Evolutionary conservation across 2,797 vertebrate genomes (phyloP), one percentile per base, ranked within the genome.

Genomic region (Clarias fuscus): DNA sequence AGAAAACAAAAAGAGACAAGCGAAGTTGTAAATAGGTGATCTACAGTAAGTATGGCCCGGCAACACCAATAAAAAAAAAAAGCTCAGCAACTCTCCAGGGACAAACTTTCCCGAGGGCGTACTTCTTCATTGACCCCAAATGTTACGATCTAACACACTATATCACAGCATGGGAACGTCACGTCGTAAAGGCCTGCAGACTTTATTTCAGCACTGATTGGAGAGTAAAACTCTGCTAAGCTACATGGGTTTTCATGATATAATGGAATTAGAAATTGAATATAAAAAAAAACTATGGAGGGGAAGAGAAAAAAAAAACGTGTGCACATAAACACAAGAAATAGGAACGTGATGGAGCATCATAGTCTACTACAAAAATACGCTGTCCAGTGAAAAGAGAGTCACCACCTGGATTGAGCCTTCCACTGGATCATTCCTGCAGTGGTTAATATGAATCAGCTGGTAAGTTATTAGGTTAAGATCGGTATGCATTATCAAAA

Each of bases 101-200:
- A 24, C 43, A 24, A 33, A 71, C 71, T 61, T 59, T 79, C 79
- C 75, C 0, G 18, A 48, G 71, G 59, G 53, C 13, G 18, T 30
- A 82, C 17, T 81, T 76, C 62, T 68, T 85, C 82, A 85, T 62
- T 88, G 75, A 87, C 78, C 88, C 79, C 76, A 81, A 83, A 84
- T 33, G 62, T 86, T 84, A 88, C 14, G 82, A 82, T 65, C 33
- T 68, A 37, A 24, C 64, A n/a, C 68, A 3, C 75, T 81, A 86
- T 20, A 81, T 84, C 76, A 76, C 4, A n/a, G 71, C 70, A 56
- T 61, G 79, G 24, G 68, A 56, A 88, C 10, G 33, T 78, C 71
- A 80, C 68, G 13, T 53, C 13, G 71, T 62, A 82, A 65, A 62
- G 53, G 27, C 70, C 72, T 68, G 56, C 73, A 83, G 71, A 86